Conservation (phyloP, 2,888 invertebrate genomes). For the Cerastis leucographa region DNA sequence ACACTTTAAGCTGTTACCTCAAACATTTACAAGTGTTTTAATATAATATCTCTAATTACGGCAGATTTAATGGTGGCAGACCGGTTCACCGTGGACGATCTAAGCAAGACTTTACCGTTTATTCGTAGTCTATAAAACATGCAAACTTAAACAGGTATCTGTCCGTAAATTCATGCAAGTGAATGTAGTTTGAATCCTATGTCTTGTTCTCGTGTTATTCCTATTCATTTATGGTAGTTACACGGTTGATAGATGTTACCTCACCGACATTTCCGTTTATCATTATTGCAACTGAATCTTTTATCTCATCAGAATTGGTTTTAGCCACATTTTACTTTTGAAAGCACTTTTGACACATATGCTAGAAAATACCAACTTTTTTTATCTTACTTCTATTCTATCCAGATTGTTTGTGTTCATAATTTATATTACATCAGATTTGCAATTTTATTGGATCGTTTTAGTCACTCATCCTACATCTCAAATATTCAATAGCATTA, state of each 20-base stretch:
- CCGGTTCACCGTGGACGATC: conserved; percentile 85
- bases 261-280: conserved; percentile 41
- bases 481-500: conserved; percentile 36
- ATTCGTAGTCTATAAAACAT: conserved; percentile 88
- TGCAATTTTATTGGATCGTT: conserved; percentile 20
- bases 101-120: conserved; percentile 88
- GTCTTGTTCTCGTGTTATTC: conserved; percentile 59
- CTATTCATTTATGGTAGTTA: conserved; percentile 57
- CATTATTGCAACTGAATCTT: conserved; percentile 33
- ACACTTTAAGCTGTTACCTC: conserved; percentile 16
- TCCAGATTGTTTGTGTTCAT: conserved; percentile 28
- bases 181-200: conserved; percentile 64
- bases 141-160: conserved; percentile 80
- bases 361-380: not conserved
- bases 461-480: conserved; percentile 42
- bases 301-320: conserved; percentile 22
- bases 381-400: conserved; percentile 9
- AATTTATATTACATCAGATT: conserved; percentile 32
- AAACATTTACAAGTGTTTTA: conserved; percentile 52
- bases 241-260: conserved; percentile 52
- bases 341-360: conserved; percentile 20
- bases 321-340: conserved; percentile 17
- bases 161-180: conserved; percentile 58
- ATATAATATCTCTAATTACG: conserved; percentile 76
- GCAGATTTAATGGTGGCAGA: conserved; percentile 90